phyloP scores from a whole-genome alignment of 2,113 vertebrate genomes.

The Neogobius melanostomus region DNA sequence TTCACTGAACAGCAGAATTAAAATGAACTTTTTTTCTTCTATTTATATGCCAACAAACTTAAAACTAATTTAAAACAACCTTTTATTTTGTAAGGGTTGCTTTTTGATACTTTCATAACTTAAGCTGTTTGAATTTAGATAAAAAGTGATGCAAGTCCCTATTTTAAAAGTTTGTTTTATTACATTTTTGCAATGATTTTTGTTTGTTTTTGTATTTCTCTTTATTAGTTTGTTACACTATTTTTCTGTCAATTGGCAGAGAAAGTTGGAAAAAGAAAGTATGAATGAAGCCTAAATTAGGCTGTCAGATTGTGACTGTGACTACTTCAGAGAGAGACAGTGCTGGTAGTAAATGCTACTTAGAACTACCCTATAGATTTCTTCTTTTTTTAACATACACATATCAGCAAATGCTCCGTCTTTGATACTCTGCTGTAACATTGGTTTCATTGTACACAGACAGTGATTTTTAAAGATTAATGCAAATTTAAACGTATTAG shows the following conservation, averaged over 20 bases:
- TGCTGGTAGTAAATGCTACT: conserved; percentile 45
- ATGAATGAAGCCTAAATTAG: conserved; percentile 78
- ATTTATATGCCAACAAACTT: conserved; percentile 78
- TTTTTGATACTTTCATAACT: conserved; percentile 75
- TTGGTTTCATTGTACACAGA: conserved; percentile 41
- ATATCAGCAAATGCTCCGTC: conserved; percentile 51
- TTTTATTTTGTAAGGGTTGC: conserved; percentile 71
- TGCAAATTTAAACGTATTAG: conserved; percentile 20
- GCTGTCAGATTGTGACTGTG: conserved; percentile 53
- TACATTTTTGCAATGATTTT: background rate
- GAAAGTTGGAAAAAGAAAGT: conserved; percentile 57
- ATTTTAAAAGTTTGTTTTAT: conserved; percentile 41
- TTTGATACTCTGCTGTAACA: conserved; percentile 30
- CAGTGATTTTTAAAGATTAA: conserved; percentile 41
- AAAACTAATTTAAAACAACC: conserved; percentile 58
- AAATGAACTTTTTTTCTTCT: conserved; percentile 69
- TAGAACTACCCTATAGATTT: conserved; percentile 24
- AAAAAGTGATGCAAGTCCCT: conserved; percentile 53
- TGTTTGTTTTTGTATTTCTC: conserved; percentile 5
- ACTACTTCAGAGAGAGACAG: conserved; percentile 41
- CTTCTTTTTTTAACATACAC: conserved; percentile 37
- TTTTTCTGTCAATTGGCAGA: conserved; percentile 72
- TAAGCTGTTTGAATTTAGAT: conserved; percentile 65
- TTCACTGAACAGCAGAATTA: conserved; percentile 46
- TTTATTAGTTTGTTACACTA: conserved; percentile 48